Evolutionary conservation across 1,140 invertebrate species (phyloP).

Genomic region (Nymphalis io): DNA sequence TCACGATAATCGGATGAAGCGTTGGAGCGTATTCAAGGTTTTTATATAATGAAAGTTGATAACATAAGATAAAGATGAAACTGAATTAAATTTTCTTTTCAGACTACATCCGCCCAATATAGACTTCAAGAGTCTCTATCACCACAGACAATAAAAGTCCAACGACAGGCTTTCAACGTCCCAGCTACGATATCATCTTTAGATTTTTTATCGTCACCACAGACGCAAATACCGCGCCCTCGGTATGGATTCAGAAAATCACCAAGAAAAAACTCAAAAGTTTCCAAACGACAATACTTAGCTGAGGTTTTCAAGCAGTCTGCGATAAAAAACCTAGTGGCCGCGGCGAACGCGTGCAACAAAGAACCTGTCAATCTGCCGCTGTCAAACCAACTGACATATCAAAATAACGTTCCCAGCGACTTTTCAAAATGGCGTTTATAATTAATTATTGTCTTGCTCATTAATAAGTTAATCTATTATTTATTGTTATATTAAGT

Average conservation of each 20-base stretch:
- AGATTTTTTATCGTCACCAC: conserved; percentile 5
- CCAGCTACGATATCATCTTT: background rate
- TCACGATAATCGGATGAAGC: too few relatives aligned
- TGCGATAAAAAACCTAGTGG: conserved; percentile 42
- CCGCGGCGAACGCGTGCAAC: conserved; percentile 35
- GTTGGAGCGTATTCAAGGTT: too few relatives aligned
- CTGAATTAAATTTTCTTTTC: conserved; percentile 30
- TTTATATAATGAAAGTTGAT: too few relatives aligned
- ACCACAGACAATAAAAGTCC: conserved; percentile 35
- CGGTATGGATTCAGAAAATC: conserved; percentile 31
- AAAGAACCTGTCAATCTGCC: conserved; percentile 25
- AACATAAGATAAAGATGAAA: too few relatives aligned
- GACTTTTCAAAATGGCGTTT: conserved; percentile 2
- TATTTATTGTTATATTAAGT: conserved; percentile 24
- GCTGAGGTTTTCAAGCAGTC: conserved; percentile 46
- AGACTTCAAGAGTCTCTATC: conserved; percentile 30
- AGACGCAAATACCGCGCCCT: conserved; percentile 18
- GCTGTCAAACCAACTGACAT: conserved; percentile 25
- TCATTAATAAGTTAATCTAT: background rate
- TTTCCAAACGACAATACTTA: conserved; percentile 38
- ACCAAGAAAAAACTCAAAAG: background rate
- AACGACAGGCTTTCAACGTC: conserved; percentile 28
- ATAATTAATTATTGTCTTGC: background rate
- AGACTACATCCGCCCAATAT: conserved; percentile 42
- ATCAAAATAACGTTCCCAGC: conserved; percentile 26